Evolutionary conservation across 2,797 vertebrate species (phyloP).

Genomic region (Cetoscarus ocellatus): DNA sequence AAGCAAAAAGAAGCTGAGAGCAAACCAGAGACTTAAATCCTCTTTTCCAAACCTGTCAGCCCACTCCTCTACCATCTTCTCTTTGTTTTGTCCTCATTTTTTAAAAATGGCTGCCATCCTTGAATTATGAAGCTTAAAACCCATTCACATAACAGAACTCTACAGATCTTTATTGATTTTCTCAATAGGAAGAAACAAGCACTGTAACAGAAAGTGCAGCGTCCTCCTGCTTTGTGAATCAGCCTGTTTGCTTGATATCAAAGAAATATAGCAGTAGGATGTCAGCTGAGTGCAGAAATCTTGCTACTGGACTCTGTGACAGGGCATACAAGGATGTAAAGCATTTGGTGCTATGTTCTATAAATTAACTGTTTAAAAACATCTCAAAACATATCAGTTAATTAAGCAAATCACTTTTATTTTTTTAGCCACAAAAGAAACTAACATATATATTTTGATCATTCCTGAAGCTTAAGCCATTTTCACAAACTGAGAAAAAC

Average conservation of each 20-base stretch:
- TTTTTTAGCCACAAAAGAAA: too few relatives aligned
- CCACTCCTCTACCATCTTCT: slow-evolving; percentile 33
- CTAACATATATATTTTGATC: too few relatives aligned
- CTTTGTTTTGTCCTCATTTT: slow-evolving; percentile 50
- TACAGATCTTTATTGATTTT: slow-evolving; percentile 52
- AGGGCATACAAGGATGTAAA: too few relatives aligned
- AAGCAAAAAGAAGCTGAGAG: slow-evolving; percentile 36
- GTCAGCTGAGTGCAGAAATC: slow-evolving; percentile 3
- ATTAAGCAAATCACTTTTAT: too few relatives aligned
- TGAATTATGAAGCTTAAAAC: slow-evolving; percentile 43
- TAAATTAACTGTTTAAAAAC: too few relatives aligned
- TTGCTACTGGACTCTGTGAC: neutral
- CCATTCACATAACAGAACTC: slow-evolving; percentile 24
- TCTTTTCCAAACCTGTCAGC: slow-evolving; percentile 27
- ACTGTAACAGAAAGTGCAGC: slow-evolving; percentile 12
- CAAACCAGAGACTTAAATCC: slow-evolving; percentile 24
- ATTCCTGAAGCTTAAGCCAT: too few relatives aligned
- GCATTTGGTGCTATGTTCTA: too few relatives aligned
- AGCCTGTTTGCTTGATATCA: slow-evolving; percentile 10
- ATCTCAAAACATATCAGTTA: too few relatives aligned
- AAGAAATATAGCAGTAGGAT: neutral
- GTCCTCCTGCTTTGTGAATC: slow-evolving; percentile 4
- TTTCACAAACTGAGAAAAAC: too few relatives aligned
- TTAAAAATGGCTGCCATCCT: slow-evolving; percentile 46
- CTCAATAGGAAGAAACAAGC: slow-evolving; percentile 21